Evolutionary conservation across 1,140 invertebrate species (phyloP).

Genomic region (Drosophila sechellia): DNA sequence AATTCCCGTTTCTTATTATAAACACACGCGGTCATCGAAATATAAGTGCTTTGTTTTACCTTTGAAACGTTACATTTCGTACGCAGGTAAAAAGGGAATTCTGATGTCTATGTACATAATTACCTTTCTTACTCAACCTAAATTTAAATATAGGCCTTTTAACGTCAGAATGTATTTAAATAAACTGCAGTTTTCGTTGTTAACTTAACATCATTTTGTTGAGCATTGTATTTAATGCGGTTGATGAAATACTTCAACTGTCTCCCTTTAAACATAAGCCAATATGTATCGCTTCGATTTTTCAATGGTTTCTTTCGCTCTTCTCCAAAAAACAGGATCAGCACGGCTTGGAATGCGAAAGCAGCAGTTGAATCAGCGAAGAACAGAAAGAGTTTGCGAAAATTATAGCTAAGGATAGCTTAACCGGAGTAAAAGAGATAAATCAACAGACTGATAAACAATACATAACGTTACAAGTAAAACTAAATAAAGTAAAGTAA

Average conservation of each 20-base stretch:
- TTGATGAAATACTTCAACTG: neutral
- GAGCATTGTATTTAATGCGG: too few species aligned
- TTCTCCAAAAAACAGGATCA: constrained; percentile 60
- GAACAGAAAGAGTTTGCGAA: constrained; percentile 64
- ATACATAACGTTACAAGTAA: constrained; percentile 78
- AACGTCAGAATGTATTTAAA: neutral
- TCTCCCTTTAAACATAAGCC: too few species aligned
- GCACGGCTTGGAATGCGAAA: constrained; percentile 52
- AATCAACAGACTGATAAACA: constrained; percentile 84
- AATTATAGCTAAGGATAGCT: constrained; percentile 70
- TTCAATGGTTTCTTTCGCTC: constrained; percentile 26
- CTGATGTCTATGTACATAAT: neutral
- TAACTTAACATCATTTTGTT: too few species aligned
- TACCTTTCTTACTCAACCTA: neutral
- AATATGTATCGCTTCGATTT: neutral
- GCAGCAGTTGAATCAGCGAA: constrained; percentile 52
- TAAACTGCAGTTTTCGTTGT: neutral
- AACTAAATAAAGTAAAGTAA: constrained; percentile 76
- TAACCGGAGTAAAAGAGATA: constrained; percentile 75
- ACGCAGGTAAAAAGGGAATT: neutral
- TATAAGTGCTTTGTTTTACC: neutral
- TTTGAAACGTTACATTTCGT: neutral
- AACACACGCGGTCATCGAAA: constrained; percentile 21
- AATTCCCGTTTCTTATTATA: constrained; percentile 37
- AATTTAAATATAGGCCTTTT: neutral